Evolutionary conservation across 2,797 vertebrate genomes (phyloP).

Genomic region (Galago senegalensis): DNA sequence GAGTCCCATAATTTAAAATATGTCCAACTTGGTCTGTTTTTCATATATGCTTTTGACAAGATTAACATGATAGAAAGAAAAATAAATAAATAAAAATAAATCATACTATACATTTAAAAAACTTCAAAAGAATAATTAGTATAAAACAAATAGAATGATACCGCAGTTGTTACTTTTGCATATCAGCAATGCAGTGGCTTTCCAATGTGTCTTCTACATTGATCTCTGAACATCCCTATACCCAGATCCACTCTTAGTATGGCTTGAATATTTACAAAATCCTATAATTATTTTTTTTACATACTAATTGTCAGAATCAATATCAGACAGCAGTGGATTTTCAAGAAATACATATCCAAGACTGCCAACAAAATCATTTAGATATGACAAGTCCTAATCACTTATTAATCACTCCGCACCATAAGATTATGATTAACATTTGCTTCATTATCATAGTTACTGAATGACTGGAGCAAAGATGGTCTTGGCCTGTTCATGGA

Average conservation of each 20-base stretch:
- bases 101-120: not conserved
- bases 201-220: not conserved
- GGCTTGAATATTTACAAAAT: slow-evolving; percentile 4
- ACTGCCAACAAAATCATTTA: slow-evolving; percentile 52
- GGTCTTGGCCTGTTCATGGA: not conserved
- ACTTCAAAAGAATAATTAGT: not conserved
- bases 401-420: slow-evolving; percentile 20
- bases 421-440: slow-evolving; percentile 42
- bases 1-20: not conserved
- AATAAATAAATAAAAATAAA: not conserved
- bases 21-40: not conserved
- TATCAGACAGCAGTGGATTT: not conserved
- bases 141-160: not conserved
- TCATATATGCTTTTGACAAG: slow-evolving; percentile 3
- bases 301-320: slow-evolving; percentile 23
- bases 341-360: slow-evolving; percentile 9
- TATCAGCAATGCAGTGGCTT: not conserved
- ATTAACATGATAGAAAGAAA: not conserved
- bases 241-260: not conserved
- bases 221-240: not conserved
- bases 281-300: not conserved
- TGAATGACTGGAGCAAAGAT: slow-evolving; percentile 24
- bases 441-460: slow-evolving; percentile 18
- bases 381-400: slow-evolving; percentile 31
- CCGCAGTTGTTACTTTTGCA: not conserved